Evolutionary conservation across 2,888 invertebrate species (phyloP), one percentile per base, ranked within the genome.

Genomic region (Morpho helenor): DNA sequence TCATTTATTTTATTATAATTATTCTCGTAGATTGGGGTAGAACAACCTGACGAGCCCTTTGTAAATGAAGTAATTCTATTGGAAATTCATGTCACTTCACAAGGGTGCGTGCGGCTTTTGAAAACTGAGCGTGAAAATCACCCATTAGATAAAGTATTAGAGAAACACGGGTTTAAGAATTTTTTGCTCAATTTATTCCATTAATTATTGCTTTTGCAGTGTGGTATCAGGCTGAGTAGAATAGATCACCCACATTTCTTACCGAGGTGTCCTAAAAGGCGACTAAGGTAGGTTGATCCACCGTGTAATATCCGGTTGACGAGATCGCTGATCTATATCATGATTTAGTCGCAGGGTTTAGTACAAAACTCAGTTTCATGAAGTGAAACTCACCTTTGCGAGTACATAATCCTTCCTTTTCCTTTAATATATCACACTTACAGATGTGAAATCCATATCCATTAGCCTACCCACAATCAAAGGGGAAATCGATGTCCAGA

Each of bases 101-200:
- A 66, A 63, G 71, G 73, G 73, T 68, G 73, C 67, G 62, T 59
- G 64, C 68, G 69, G 68, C 70, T 71, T 70, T 70, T 69, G 72
- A 69, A 76, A 76, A 79, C 73, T 71, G 75, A 75, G 75, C 69
- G 76, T 74, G 78, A 75, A 80, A 84, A 72, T 76, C 78, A 80
- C 70, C 79, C 84, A 79, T 80, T 77, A 77, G 79, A 81, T 79
- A 82, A 80, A 77, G 74, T 77, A 76, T 65, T 70, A 75, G 79
- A 76, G 75, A 78, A 80, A 79, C 71, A 71, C 55, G 70, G 69
- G 68, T 69, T 70, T 69, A 75, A 76, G 75, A 77, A 76, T 78
- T 76, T 77, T 75, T 31, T 31, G 31, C 16, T 16, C 16, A 16
- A 16, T 16, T 16, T 16, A 16, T 16, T 16, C 16, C 16, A 16